Base-by-base conservation (phyloP, 2,113 vertebrate genomes). In the Proteles cristata region DNA sequence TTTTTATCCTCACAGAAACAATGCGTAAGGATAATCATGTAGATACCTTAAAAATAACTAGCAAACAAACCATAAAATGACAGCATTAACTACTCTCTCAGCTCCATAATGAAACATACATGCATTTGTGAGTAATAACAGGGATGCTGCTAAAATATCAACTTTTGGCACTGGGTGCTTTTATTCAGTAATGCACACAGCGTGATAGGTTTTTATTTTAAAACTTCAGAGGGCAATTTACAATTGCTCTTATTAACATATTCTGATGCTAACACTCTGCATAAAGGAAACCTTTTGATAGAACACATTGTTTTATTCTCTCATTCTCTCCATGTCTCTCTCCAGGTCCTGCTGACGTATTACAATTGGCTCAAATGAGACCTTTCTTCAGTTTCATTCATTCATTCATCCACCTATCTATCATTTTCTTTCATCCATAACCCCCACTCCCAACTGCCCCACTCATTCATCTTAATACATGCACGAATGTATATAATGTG, bases 1-100 rank as follows among this genome's bases (percentile, higher is more conserved):
- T 55, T 82, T 95, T 93, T 16, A 35, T 88, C 92, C 19, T 95
- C 53, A 71, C 17, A 74, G 28, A 88, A 66, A 74, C 16, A 48
- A 48, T 7, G 7, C 21, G 93, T 93, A 65, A 96, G 96, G 93
- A 93, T 58, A 76, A 94, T 48, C 10, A 58, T 21, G 31, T 53
- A 48, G 33, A 61, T 21, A 89, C 71, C 28, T 93, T 68, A 10
- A 48, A 82, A 79, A 83, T 65, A 89, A 94, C 89, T 6, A 89
- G 3, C 45, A 39, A 84, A 31, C 4, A 35, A 92, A 68, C 6
- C 25, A n/a, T 19, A 82, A 73, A 43, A 26, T 86, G 28, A 61
- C 14, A 69, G 65, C 92, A 90, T 81, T 79, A 74, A 69, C 9
- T 61, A 14, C 0, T 77, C 43, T 85, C 21, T 25, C 48, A 58